A percentile compares a stretch with the other conserved stretches of the same genome.
Conservation (phyloP, 2,113 vertebrate genomes). For the Columba livia region DNA sequence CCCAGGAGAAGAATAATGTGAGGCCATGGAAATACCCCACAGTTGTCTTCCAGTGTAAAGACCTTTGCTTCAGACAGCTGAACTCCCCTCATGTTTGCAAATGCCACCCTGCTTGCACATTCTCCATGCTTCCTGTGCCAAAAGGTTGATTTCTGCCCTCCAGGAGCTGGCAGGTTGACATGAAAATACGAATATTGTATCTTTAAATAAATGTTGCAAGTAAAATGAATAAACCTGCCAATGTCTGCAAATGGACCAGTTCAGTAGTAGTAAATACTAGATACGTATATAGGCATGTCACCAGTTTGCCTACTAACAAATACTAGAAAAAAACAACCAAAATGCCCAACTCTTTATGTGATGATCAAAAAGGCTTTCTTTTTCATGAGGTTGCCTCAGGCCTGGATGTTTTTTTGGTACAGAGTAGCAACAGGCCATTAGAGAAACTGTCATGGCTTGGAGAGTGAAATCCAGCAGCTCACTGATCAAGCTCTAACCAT, state of each 20-base stretch:
- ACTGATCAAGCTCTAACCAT: not conserved
- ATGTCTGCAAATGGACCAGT: not conserved
- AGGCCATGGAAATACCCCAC: not conserved
- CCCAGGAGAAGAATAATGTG: not conserved
- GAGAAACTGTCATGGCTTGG: not conserved
- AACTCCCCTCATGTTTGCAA: not conserved
- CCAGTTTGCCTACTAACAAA: not conserved
- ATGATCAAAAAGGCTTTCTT: not conserved
- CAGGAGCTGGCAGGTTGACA: not conserved
- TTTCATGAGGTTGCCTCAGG: not conserved
- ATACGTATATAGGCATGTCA: not conserved
- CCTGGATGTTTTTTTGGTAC: not conserved
- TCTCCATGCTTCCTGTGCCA: not conserved
- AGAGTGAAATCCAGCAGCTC: not conserved
- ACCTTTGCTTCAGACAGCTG: not conserved
- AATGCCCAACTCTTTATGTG: not conserved
- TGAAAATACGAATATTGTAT: not conserved
- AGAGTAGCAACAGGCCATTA: not conserved
- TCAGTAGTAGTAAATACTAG: not conserved
- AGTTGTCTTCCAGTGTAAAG: not conserved
- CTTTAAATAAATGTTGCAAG: not conserved
- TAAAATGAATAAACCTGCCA: not conserved
- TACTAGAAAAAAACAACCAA: not conserved
- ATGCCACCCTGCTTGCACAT: not conserved
- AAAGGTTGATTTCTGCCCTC: not conserved